Evolutionary conservation across 2,113 vertebrate genomes (phyloP), one percentile per base, ranked within the genome.

Genomic region (Prunella himalayana): DNA sequence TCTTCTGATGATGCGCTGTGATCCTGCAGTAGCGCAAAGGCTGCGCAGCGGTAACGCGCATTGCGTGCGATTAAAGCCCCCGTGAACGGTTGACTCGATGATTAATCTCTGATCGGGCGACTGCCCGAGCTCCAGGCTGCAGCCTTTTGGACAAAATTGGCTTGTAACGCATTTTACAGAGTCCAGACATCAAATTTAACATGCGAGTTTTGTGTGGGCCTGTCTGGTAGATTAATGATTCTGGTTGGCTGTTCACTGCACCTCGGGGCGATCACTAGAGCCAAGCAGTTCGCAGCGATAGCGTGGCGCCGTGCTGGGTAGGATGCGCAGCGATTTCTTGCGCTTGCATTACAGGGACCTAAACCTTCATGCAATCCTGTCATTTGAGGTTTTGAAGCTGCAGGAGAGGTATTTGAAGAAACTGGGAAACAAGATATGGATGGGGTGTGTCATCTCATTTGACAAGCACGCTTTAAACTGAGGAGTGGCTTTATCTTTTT

Each of bases 11-110:
- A 97, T 97, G 99, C 99, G 99, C 99, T 98, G 99, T 99, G 99
- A 99, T 99, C 99, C 99, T 99, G 98, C 99, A 99, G 99, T 98
- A 98, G 98, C 99, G 99, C 99, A 99, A 97, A 99, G 99, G 99
- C 99, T 98, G 99, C 99, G 99, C 99, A 98, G 99, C 99, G 99
- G 99, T 92, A 98, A 97, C 95, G 98, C 97, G 98, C 98, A 95
- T 91, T 97, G 99, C 98, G 97, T 98, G 98, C 97, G 97, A 97
- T 97, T 96, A 86, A 95, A 97, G 97, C 98, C 97, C 97, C 96
- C 83, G 97, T 98, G 98, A 98, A 98, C 97, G 97, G 98, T 97
- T 95, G 98, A 96, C 97, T 96, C 95, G 98, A 98, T 97, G 97
- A 96, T 98, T 98, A 98, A 98, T 98, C 98, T 95, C 57, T 97